Conservation (phyloP, 2,797 vertebrate species). For the Somateria mollissima region DNA sequence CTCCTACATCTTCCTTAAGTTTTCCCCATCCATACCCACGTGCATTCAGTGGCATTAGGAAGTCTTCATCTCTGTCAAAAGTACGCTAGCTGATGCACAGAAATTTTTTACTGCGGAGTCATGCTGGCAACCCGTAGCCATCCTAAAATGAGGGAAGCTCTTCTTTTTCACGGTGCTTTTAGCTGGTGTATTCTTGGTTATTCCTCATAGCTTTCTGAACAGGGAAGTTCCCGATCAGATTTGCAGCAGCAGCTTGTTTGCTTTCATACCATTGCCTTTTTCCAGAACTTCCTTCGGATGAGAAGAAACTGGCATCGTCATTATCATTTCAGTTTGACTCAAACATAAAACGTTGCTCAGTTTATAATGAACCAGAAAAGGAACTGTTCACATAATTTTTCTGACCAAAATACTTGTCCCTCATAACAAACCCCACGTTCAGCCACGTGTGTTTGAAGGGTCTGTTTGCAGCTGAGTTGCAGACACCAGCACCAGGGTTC, state of each 20-base stretch:
- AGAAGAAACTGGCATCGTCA: not conserved
- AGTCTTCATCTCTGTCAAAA: not conserved
- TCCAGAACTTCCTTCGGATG: not conserved
- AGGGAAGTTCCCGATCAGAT: not conserved
- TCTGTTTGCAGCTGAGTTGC: not conserved
- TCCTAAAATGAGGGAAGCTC: not conserved
- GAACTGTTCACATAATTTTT: not conserved
- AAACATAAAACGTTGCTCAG: not conserved
- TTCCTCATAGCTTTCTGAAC: not conserved
- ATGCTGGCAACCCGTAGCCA: not conserved
- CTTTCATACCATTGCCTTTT: not conserved
- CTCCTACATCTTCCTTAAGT: not conserved
- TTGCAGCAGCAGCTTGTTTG: not conserved
- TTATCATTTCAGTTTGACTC: not conserved
- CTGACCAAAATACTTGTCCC: not conserved
- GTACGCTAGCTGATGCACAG: not conserved
- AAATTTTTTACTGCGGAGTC: not conserved
- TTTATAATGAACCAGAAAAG: not conserved
- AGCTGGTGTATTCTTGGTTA: not conserved
- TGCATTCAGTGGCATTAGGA: not conserved
- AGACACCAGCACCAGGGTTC: not conserved
- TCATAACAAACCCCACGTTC: not conserved
- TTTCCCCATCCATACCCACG: not conserved
- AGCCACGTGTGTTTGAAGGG: not conserved
- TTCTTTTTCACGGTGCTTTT: not conserved